A percentile compares a stretch with the other conserved stretches of the same genome.
These are phyloP conservation scores for Indri indri DNA, from an alignment of 2,113 vertebrate genomes.

Conservation along the genomic window DNA sequence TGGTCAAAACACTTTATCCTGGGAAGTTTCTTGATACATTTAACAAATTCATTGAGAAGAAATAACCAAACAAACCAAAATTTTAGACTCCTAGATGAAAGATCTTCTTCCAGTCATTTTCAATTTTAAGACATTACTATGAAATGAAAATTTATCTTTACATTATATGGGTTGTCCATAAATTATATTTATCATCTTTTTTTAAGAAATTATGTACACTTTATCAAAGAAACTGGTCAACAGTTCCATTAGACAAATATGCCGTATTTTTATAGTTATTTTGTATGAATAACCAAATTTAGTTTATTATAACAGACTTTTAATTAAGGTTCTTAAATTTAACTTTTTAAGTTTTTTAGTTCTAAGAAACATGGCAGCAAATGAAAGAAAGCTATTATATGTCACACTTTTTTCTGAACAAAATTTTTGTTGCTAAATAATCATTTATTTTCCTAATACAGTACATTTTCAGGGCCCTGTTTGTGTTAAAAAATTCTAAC, in stretches of 20 bases:
- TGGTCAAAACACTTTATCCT: background rate
- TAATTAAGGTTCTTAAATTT: background rate
- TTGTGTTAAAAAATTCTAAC: background rate
- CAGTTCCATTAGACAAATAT: background rate
- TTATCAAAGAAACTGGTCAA: background rate
- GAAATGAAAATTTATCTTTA: background rate
- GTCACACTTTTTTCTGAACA: conserved; percentile 61
- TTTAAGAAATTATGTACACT: background rate
- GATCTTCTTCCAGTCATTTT: background rate
- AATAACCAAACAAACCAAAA: background rate
- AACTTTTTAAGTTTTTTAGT: background rate
- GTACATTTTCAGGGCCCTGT: background rate
- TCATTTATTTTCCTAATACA: conserved; percentile 41
- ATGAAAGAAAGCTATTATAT: conserved; percentile 13
- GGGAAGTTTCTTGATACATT: background rate
- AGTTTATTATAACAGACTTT: background rate
- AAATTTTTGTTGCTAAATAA: conserved; percentile 68
- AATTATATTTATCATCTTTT: background rate
- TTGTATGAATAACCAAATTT: background rate
- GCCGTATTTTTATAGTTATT: background rate
- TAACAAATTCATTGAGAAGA: background rate
- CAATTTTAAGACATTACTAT: background rate
- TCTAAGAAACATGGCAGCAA: background rate
- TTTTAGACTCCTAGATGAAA: background rate
- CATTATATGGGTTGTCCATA: background rate